Base-by-base conservation (phyloP, 2,113 vertebrate species). In the Apeltes quadracus region DNA sequence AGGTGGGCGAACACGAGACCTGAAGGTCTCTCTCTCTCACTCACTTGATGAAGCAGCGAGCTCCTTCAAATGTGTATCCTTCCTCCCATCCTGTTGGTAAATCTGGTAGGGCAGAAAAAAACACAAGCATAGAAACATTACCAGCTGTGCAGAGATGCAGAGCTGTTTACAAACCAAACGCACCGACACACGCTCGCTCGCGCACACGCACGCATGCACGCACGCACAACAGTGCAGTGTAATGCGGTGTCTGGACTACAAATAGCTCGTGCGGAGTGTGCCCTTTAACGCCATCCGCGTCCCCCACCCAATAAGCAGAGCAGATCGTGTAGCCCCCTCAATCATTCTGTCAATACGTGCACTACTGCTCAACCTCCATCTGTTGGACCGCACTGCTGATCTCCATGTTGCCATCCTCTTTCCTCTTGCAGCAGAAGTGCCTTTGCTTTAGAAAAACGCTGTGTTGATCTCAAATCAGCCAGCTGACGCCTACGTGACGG, bases 31-130 rank as follows among this genome's bases (percentile, higher is more conserved):
- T 50, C 62, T 72, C 56, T 65, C 50, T 38, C 70, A 87, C 97
- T 97, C 95, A 98, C 96, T 98, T 98, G 92, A 98, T 96, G 92
- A 97, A 98, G 82, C 97, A 98, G 88, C 97, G 95, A 79, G 97
- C 97, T 78, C 97, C 97, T 91, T 98, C 97, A 77, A 98, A 98
- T 29, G 96, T 98, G 79, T 95, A 98, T 10, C 96, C 97, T 94
- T 98, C 97, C 87, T 98, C 96, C 97, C 97, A 98, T 78, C 97
- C 97, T 59, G 96, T 96, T 38, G 96, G 96, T 91, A 98, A 93
- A 93, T 98, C 97, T 98, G 92, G 12, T 51, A 59, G 53, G 61
- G 53, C 39, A 79, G 23, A 7, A 11, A 61, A 64, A 65, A 38
- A 69, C 13, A 81, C 18, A 71, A 44, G 25, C 41, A 65, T 51